Conservation (phyloP, 2,888 invertebrate species). For the Unio delphinus region DNA sequence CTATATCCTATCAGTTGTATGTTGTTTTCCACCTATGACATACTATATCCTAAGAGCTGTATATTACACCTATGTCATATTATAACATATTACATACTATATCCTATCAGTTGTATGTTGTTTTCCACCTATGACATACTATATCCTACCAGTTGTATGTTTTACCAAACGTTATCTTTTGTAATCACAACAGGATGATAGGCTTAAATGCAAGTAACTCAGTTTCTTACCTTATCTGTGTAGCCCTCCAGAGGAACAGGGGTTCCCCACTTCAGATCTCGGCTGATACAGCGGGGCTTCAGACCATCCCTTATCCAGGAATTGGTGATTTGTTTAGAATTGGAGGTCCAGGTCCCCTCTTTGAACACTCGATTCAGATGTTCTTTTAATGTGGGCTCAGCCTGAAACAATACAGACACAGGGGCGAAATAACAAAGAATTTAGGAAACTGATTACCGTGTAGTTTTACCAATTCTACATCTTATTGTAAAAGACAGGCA, state of each 20-base stretch:
- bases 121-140: too few relatives aligned
- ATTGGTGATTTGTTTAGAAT: slow-evolving; percentile 88
- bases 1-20: too few relatives aligned
- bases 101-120: too few relatives aligned
- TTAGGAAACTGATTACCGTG: background rate
- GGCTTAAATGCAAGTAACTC: too few relatives aligned
- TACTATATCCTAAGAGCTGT: too few relatives aligned
- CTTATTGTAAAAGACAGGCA: too few relatives aligned
- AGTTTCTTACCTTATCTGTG: slow-evolving; percentile 80
- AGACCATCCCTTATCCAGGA: slow-evolving; percentile 95
- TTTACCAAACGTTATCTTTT: too few relatives aligned
- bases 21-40: too few relatives aligned
- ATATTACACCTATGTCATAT: too few relatives aligned
- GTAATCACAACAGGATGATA: too few relatives aligned
- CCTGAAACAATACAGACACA: slow-evolving; percentile 46
- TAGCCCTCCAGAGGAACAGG: slow-evolving; percentile 92
- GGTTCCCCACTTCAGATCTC: slow-evolving; percentile 98
- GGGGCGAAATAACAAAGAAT: background rate
- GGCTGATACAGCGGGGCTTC: slow-evolving; percentile 94
- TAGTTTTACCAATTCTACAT: background rate
- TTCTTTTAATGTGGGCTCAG: slow-evolving; percentile 73
- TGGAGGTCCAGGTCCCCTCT: slow-evolving; percentile 83
- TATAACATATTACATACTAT: too few relatives aligned
- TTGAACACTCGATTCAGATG: slow-evolving; percentile 61
- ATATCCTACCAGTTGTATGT: too few relatives aligned